These are phyloP conservation scores for Hiodon alosoides DNA, from an alignment of 2,113 vertebrate species.

Conservation along the genomic window DNA sequence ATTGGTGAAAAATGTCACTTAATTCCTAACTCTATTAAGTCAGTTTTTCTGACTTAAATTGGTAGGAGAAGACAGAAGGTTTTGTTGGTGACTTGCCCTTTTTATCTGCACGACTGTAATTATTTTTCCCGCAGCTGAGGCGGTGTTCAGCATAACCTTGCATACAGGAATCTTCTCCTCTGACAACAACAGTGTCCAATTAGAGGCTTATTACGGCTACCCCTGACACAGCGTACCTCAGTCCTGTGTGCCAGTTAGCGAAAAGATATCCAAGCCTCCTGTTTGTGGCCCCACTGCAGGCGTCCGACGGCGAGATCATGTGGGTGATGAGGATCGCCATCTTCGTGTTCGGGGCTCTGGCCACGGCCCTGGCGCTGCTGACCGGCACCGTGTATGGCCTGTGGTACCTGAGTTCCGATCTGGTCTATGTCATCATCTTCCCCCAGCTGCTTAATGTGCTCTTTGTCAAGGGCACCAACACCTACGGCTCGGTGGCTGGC, in stretches of 20 bases:
- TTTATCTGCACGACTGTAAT: background rate
- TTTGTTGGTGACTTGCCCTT: background rate
- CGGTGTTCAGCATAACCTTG: background rate
- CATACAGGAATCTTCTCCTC: background rate
- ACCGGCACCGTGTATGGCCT: slow-evolving; percentile 88
- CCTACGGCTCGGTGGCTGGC: slow-evolving; percentile 84
- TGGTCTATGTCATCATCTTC: slow-evolving; percentile 96
- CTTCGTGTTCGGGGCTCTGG: slow-evolving; percentile 83
- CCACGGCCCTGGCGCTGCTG: slow-evolving; percentile 90
- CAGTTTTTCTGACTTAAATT: background rate
- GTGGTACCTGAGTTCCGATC: slow-evolving; percentile 96
- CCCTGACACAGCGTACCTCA: background rate
- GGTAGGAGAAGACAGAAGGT: background rate
- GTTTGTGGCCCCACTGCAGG: slow-evolving; percentile 61
- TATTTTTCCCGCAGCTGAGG: background rate
- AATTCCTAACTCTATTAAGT: background rate
- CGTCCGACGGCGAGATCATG: slow-evolving; percentile 87
- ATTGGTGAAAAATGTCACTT: background rate
- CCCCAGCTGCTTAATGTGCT: slow-evolving; percentile 90
- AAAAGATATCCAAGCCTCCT: background rate
- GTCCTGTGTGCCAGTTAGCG: background rate
- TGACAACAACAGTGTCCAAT: slow-evolving; percentile 1
- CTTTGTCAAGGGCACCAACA: slow-evolving; percentile 91
- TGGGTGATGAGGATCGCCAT: slow-evolving; percentile 93
- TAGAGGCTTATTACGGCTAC: slow-evolving; percentile 11